phyloP scores from a whole-genome alignment of 2,113 vertebrate genomes.

The Columbina picui region DNA sequence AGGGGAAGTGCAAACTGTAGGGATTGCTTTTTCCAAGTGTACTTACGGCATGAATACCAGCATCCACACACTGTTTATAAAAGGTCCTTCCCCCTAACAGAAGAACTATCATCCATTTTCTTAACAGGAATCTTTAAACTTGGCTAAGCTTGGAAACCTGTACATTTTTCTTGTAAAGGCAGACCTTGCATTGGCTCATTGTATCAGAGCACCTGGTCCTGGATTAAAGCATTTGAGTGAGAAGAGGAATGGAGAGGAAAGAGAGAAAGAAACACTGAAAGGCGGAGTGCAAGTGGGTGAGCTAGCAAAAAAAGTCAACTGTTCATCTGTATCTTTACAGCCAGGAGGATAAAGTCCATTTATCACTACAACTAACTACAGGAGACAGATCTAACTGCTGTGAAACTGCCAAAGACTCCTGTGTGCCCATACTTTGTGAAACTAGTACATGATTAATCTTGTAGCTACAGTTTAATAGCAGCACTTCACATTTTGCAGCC shows the following conservation, averaged over 20 bases:
- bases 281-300: not conserved
- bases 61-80: not conserved
- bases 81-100: not conserved
- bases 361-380: not conserved
- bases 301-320: not conserved
- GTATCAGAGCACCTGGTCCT: not conserved
- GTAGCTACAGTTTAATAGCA: not conserved
- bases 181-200: not conserved
- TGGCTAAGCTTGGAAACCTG: not conserved
- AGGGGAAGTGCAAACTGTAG: not conserved
- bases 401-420: not conserved
- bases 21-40: not conserved
- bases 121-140: not conserved
- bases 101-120: not conserved
- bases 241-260: not conserved
- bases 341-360: not conserved
- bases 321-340: not conserved
- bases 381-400: not conserved
- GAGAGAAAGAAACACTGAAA: not conserved
- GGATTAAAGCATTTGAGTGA: not conserved
- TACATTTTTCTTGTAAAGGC: not conserved
- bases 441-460: not conserved
- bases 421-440: not conserved
- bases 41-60: accelerated
- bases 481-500: not conserved